These are phyloP conservation scores for Metridium senile DNA, from an alignment of 92 coral and sea anemone species.

Conservation along the genomic window DNA sequence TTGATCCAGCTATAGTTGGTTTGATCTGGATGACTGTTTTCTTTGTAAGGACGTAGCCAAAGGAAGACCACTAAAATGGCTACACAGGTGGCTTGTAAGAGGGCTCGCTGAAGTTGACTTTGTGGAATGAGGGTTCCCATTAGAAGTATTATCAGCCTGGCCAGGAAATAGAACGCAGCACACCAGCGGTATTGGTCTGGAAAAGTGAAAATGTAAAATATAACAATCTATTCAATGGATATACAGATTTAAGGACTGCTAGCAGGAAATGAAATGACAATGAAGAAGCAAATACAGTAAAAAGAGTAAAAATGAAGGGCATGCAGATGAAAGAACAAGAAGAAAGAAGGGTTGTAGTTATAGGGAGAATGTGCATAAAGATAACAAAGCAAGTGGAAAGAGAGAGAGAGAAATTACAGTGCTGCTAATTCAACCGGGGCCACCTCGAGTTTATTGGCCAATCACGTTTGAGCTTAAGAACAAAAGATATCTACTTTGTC, in stretches of 20 bases:
- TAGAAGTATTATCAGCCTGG: slow-evolving; percentile 44
- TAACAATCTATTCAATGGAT: background rate
- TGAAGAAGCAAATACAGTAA: too few relatives aligned
- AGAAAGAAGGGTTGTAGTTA: too few relatives aligned
- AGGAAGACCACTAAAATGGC: slow-evolving; percentile 57
- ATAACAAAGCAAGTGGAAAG: background rate
- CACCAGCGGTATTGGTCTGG: slow-evolving; percentile 84
- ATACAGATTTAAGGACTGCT: background rate
- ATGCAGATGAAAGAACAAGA: too few relatives aligned
- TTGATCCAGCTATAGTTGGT: slow-evolving; percentile 67
- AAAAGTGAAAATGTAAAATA: background rate
- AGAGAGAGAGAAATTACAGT: too few relatives aligned
- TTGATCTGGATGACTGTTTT: slow-evolving; percentile 16
- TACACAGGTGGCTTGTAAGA: slow-evolving; percentile 63
- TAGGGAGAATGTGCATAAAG: too few relatives aligned
- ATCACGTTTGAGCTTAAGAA: too few relatives aligned
- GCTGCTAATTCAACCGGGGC: too few relatives aligned
- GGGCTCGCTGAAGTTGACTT: slow-evolving; percentile 60
- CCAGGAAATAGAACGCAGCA: slow-evolving; percentile 86
- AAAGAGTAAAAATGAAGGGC: too few relatives aligned
- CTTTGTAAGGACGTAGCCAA: slow-evolving; percentile 79
- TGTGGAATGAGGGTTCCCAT: slow-evolving; percentile 49
- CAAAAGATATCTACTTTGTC: too few relatives aligned
- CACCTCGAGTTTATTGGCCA: too few relatives aligned
- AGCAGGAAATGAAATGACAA: too few relatives aligned